Conservation (phyloP, 2,797 vertebrate species). For the Pantherophis alleghaniensis region DNA sequence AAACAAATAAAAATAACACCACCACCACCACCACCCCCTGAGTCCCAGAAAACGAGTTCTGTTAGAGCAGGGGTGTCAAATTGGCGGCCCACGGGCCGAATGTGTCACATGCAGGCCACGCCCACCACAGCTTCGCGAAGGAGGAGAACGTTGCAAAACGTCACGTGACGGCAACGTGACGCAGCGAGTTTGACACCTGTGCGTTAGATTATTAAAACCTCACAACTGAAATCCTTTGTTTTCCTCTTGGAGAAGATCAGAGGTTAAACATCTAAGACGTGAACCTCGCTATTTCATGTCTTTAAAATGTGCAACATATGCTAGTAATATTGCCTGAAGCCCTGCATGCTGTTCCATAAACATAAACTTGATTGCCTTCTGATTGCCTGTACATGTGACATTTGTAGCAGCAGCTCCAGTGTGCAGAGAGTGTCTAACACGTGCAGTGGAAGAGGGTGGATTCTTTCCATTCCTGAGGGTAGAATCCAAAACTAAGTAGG, state of each 20-base stretch:
- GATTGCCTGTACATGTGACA: neutral
- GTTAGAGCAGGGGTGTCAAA: neutral
- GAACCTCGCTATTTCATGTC: neutral
- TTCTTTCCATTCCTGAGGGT: neutral
- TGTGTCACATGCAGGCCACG: no score
- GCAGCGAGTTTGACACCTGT: no score
- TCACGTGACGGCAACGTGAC: no score
- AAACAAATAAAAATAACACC: neutral
- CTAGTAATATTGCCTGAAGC: neutral
- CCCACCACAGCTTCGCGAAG: no score
- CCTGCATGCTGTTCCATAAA: neutral
- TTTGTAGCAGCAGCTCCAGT: neutral
- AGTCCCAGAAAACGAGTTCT: conserved; percentile 8
- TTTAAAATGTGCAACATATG: neutral
- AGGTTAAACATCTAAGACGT: neutral
- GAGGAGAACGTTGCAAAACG: no score
- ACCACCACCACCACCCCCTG: rapidly evolving
- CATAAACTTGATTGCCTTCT: neutral
- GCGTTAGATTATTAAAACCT: neutral
- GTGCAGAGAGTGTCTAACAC: neutral
- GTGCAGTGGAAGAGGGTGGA: neutral
- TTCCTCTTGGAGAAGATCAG: neutral
- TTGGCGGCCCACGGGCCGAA: rapidly evolving
- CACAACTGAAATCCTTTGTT: conserved; percentile 7
- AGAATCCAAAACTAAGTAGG: neutral